phyloP scores from a whole-genome alignment of 2,888 invertebrate genomes.

The Helobdella robusta region DNA sequence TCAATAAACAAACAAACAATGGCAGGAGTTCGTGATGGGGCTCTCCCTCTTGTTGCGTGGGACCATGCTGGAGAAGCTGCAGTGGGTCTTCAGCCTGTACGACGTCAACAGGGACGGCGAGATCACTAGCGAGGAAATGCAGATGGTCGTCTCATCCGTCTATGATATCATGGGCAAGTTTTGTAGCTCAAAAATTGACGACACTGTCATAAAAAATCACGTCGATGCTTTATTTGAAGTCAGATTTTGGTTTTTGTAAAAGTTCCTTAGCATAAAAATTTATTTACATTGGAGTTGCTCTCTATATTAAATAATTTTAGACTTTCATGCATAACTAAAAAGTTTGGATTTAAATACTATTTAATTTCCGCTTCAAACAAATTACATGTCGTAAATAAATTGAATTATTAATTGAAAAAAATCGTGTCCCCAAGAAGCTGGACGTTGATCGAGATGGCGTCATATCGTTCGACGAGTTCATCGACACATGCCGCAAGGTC shows the following conservation, averaged over 20 bases:
- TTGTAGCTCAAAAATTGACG: constrained; percentile 74
- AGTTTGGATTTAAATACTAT: too few relatives aligned
- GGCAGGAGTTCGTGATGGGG: constrained; percentile 92
- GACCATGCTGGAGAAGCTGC: constrained; percentile 79
- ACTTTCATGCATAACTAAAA: too few relatives aligned
- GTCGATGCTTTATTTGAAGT: constrained; percentile 91
- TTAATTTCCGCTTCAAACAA: too few relatives aligned
- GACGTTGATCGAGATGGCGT: constrained; percentile 47
- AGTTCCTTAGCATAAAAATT: too few relatives aligned
- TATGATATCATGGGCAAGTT: constrained; percentile 89
- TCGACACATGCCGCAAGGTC: constrained; percentile 47
- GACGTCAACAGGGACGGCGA: constrained; percentile 86
- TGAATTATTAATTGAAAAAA: too few relatives aligned
- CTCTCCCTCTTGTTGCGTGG: constrained; percentile 84
- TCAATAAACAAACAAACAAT: too few relatives aligned
- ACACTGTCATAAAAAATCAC: constrained; percentile 74
- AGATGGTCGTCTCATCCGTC: constrained; percentile 67
- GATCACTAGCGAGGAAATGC: constrained; percentile 83
- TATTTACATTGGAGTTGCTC: too few relatives aligned
- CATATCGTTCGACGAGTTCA: constrained; percentile 47
- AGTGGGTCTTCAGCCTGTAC: constrained; percentile 89
- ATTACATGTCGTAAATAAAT: too few relatives aligned
- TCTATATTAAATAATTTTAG: too few relatives aligned
- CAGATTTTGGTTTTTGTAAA: background rate
- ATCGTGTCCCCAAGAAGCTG: constrained; percentile 47